Base-by-base conservation (phyloP, 2,113 vertebrate genomes). In the Agelaius tricolor region DNA sequence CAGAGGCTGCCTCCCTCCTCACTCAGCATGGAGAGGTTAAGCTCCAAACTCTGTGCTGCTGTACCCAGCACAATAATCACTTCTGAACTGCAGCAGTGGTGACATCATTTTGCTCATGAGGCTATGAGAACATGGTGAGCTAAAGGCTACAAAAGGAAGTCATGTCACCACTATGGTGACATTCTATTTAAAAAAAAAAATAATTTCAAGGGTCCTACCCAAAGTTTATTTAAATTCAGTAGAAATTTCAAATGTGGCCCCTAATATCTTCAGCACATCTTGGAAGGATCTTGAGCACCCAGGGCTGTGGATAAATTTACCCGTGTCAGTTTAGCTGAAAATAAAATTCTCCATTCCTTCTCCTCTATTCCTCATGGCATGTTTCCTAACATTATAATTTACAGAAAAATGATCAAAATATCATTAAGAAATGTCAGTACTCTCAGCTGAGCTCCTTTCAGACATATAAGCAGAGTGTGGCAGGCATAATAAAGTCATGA, bases 381-480 rank as follows among this genome's bases (percentile, higher is more conserved):
- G 46, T 94, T 93, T 93, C 61, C 80, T 82, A 89, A 58, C n/a
- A 28, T 66, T 61, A 65, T 94, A 81, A 93, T 90, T 81, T 86
- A 57, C 68, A 94, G 59, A 76, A 89, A 95, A 89, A 86, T 37
- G 7, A 94, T 93, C 80, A 92, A 95, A 96, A 92, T 84, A 92
- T 79, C 83, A 94, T 96, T 95, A 93, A 73, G 88, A 89, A 93
- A 89, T 94, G 89, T 92, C 93, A 94, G 68, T 71, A 78, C 76
- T 78, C 68, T 87, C 80, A 94, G 94, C 75, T 31, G 52, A 89
- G 51, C 43, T 92, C 65, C 73, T 93, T 93, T 93, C 73, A 93
- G 89, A 52, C 47, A 26, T 37, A 81, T 20, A 89, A 75, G 65
- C 61, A 90, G 33, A 39, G 27, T 86, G 79, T 86, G 91, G 90